phyloP scores from a whole-genome alignment of 2,797 vertebrate species.

The Molothrus ater region DNA sequence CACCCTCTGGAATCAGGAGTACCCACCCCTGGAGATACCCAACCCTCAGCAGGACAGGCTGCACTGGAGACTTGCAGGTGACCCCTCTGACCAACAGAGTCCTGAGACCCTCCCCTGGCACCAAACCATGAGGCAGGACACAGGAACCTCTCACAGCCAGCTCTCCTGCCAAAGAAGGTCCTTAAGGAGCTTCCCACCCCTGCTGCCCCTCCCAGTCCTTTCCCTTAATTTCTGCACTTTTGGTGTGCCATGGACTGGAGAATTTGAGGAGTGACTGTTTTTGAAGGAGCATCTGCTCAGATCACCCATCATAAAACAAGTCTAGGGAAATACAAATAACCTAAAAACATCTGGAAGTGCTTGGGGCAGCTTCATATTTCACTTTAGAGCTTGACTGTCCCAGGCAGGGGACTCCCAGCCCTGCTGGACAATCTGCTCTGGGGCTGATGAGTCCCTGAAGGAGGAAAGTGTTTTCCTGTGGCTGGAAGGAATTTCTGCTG shows the following conservation, averaged over 20 bases:
- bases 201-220: background rate
- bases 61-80: background rate
- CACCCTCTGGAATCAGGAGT: background rate
- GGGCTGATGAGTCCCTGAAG: background rate
- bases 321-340: background rate
- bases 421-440: background rate
- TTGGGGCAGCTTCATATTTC: background rate
- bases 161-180: background rate
- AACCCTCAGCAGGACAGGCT: background rate
- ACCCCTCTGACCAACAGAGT: rapidly evolving
- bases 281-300: background rate
- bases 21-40: background rate
- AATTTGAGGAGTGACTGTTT: background rate
- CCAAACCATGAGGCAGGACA: background rate
- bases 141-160: background rate
- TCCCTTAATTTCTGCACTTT: rapidly evolving
- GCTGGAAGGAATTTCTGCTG: rapidly evolving
- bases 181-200: background rate
- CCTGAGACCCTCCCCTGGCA: background rate
- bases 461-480: background rate
- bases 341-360: background rate
- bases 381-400: background rate
- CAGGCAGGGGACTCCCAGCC: background rate
- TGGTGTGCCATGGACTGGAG: background rate
- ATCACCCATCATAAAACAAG: background rate